phyloP scores from a whole-genome alignment of 1,140 invertebrate species.

The Drosophila kepulauana region DNA sequence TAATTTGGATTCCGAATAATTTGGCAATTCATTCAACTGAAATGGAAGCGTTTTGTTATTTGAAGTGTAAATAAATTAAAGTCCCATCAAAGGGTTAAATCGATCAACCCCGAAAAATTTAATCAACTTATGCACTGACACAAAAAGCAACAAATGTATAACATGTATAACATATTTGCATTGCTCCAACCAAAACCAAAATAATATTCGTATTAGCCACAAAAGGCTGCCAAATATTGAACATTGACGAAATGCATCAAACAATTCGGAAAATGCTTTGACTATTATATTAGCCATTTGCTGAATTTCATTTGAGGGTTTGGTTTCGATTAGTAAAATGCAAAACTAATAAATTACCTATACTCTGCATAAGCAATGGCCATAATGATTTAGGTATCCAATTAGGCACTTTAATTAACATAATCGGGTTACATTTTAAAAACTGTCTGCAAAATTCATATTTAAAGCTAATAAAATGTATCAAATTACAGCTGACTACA shows the following conservation, averaged over 20 bases:
- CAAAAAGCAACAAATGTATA: conserved; percentile 5
- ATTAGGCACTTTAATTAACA: not conserved
- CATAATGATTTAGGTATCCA: not conserved
- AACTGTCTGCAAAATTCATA: too few species aligned
- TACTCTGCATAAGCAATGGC: not conserved
- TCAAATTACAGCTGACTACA: too few species aligned
- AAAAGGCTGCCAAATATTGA: not conserved
- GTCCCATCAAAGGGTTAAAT: conserved; percentile 14
- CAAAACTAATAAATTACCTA: conserved; percentile 7
- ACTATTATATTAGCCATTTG: not conserved
- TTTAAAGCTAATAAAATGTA: too few species aligned
- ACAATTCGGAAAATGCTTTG: conserved; percentile 41
- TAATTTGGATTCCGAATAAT: conserved; percentile 12
- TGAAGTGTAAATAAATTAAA: conserved; percentile 2
- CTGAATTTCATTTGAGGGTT: not conserved
- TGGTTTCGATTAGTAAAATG: not conserved
- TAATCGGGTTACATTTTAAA: too few species aligned
- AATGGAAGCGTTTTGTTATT: not conserved
- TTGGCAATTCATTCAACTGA: not conserved
- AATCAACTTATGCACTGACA: not conserved
- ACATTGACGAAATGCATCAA: conserved; percentile 48
- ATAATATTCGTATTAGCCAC: not conserved
- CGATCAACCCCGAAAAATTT: not conserved
- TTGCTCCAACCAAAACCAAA: not conserved
- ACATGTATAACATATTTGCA: not conserved